These are phyloP conservation scores for Rhincodon typus DNA, from an alignment of 2,797 vertebrate genomes.

Conservation along the genomic window DNA sequence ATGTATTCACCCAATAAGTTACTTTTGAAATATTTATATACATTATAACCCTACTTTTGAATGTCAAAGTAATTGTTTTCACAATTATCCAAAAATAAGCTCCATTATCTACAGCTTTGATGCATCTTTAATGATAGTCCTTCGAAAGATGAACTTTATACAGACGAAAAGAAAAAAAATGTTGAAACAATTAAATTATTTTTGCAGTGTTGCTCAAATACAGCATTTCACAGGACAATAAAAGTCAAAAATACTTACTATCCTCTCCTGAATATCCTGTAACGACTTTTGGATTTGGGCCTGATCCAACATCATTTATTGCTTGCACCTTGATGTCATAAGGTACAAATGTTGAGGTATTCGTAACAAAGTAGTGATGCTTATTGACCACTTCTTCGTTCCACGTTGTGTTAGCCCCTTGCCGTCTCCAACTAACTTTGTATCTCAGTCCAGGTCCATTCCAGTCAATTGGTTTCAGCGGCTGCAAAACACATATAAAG, in stretches of 20 bases:
- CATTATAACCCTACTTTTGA: background rate
- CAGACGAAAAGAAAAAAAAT: background rate
- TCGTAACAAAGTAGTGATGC: conserved; percentile 73
- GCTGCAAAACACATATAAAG: conserved; percentile 56
- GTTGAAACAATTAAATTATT: background rate
- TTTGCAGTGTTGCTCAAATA: background rate
- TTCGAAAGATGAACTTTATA: background rate
- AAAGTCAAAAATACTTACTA: conserved; percentile 62
- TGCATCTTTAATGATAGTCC: background rate
- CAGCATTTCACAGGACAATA: background rate
- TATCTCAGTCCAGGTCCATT: conserved; percentile 89
- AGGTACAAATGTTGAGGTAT: conserved; percentile 80
- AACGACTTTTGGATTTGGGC: conserved; percentile 72
- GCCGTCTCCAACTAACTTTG: conserved; percentile 76
- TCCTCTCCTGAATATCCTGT: conserved; percentile 86
- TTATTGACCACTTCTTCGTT: conserved; percentile 74
- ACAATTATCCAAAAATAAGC: background rate
- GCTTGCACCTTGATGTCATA: conserved; percentile 89
- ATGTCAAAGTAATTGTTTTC: background rate
- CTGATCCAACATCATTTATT: conserved; percentile 73
- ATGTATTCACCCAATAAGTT: background rate
- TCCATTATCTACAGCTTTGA: background rate
- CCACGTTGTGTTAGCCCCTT: conserved; percentile 69
- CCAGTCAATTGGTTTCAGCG: conserved; percentile 71
- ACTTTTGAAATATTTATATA: background rate